Percentiles rank a stretch among this genome's conserved stretches.
Evolutionary conservation across 2,888 invertebrate genomes (phyloP).

Genomic region (Mesochorus sp.): DNA sequence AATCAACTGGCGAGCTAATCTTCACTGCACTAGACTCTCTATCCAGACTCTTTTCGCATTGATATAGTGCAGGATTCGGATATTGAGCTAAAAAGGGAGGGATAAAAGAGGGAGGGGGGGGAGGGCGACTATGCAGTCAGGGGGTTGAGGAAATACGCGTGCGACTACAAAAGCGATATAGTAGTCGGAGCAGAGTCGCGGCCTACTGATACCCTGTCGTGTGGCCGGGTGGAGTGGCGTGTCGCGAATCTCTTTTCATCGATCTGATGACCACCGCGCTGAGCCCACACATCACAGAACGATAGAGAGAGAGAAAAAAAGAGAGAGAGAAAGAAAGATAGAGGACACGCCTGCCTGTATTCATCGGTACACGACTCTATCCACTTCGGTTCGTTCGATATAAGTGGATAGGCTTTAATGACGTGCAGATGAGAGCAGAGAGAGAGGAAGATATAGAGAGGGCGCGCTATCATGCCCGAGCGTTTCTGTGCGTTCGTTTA

Average conservation of each 20-base stretch:
- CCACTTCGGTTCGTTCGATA: conserved; percentile 56
- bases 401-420: conserved; percentile 58
- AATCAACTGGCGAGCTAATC: conserved; percentile 34
- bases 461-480: conserved; percentile 12
- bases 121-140: neutral
- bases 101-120: neutral
- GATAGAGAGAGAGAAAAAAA: conserved; percentile 23
- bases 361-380: conserved; percentile 33
- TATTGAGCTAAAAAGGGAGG: neutral
- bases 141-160: conserved; percentile 46
- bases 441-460: neutral
- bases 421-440: conserved; percentile 20
- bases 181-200: conserved; percentile 40
- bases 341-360: conserved; percentile 25
- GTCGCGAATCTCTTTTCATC: conserved; percentile 79
- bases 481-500: conserved; percentile 53
- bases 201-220: conserved; percentile 55
- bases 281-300: conserved; percentile 38
- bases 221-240: conserved; percentile 70
- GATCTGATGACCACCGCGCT: conserved; percentile 75
- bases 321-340: conserved; percentile 18
- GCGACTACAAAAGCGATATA: conserved; percentile 54
- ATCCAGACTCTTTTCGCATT: conserved; percentile 27
- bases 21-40: conserved; percentile 14
- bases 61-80: conserved; percentile 21